A percentile compares a stretch with the other conserved stretches of the same genome.
These are phyloP conservation scores for Ischnura elegans DNA, from an alignment of 2,888 invertebrate species.

Conservation along the genomic window DNA sequence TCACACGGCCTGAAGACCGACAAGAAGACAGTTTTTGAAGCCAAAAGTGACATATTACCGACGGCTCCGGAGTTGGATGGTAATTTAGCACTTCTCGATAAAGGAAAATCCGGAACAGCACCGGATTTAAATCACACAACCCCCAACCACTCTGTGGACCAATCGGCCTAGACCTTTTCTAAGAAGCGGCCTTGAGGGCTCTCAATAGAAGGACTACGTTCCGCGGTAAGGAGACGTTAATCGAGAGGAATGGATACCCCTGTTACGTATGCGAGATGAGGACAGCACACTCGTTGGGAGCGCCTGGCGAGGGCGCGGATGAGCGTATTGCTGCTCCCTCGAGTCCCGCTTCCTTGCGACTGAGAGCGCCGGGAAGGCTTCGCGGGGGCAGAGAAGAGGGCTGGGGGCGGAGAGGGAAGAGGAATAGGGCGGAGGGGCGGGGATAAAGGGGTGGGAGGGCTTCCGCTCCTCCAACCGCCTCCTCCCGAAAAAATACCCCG, in stretches of 20 bases:
- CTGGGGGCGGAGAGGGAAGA: constrained; percentile 8
- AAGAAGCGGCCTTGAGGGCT: not conserved
- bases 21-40: no score
- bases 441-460: constrained; percentile 30
- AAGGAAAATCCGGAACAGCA: not conserved
- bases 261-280: not conserved
- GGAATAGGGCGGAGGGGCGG: not conserved
- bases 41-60: no score
- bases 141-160: not conserved
- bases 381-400: not conserved
- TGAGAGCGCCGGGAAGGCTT: constrained; percentile 59
- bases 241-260: not conserved
- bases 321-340: constrained; percentile 36
- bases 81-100: no score
- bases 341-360: constrained; percentile 64
- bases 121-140: not conserved
- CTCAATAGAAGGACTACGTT: not conserved
- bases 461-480: constrained; percentile 51
- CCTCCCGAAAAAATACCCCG: constrained; percentile 57
- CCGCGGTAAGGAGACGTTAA: not conserved
- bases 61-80: no score
- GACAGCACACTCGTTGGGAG: not conserved
- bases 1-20: no score
- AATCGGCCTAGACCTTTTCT: not conserved
- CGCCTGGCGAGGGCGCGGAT: not conserved